Percentiles rank a stretch among this genome's conserved stretches.
phyloP scores from a whole-genome alignment of 2,888 invertebrate species.

The Pseudococcus viburni region DNA sequence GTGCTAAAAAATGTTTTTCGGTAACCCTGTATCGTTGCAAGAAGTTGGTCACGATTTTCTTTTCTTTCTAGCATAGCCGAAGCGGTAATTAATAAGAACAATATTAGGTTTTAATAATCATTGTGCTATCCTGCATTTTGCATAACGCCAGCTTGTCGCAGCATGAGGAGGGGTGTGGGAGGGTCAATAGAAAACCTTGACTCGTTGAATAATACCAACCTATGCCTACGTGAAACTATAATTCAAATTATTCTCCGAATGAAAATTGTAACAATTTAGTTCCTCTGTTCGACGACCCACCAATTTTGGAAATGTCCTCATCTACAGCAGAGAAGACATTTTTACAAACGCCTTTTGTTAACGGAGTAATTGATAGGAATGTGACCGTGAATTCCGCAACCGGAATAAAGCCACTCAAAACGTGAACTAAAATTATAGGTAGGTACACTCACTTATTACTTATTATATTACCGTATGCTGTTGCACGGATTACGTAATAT shows the following conservation, averaged over 20 bases:
- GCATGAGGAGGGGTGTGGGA: conserved; percentile 21
- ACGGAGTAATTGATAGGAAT: not conserved
- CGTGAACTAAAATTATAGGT: not conserved
- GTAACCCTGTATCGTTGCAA: conserved; percentile 13
- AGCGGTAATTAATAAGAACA: conserved; percentile 40
- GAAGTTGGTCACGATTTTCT: conserved; percentile 39
- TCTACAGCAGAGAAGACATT: not conserved
- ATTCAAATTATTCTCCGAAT: conserved; percentile 5
- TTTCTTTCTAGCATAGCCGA: conserved; percentile 34
- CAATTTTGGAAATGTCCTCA: not conserved
- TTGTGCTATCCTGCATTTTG: conserved; percentile 13
- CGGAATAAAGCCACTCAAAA: not conserved
- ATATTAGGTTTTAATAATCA: conserved; percentile 47
- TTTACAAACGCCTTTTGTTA: not conserved
- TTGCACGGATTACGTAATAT: no score
- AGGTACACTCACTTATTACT: not conserved
- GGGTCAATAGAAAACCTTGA: conserved; percentile 40
- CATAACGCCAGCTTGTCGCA: conserved; percentile 4
- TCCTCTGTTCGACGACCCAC: conserved; percentile 24
- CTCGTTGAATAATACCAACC: conserved; percentile 47
- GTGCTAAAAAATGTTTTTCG: not conserved
- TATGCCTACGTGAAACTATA: conserved; percentile 32
- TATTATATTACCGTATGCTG: no score
- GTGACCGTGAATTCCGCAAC: not conserved
- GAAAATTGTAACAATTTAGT: conserved; percentile 18